phyloP scores from a whole-genome alignment of 2,113 vertebrate genomes.

The Nansenia antarctica region DNA sequence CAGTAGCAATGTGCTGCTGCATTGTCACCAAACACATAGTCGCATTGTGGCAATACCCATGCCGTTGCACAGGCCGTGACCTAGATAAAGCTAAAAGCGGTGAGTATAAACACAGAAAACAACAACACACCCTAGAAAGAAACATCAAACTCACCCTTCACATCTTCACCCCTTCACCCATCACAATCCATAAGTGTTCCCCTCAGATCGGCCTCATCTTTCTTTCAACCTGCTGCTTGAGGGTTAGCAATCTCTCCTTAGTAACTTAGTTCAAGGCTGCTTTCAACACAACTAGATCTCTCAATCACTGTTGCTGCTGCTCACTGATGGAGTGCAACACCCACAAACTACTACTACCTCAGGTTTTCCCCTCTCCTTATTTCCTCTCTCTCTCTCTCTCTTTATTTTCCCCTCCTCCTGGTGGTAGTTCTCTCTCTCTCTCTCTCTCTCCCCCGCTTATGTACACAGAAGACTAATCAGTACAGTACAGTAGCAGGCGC shows the following conservation, averaged over 20 bases:
- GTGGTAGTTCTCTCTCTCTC: neutral
- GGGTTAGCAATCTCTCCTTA: neutral
- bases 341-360: neutral
- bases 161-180: neutral
- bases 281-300: conserved; percentile 10
- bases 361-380: neutral
- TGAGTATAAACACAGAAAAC: no score
- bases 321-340: conserved; percentile 1
- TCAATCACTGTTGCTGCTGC: conserved; percentile 12
- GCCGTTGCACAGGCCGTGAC: no score
- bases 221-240: neutral
- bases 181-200: neutral
- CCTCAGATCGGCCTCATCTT: neutral
- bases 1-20: no score
- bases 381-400: neutral
- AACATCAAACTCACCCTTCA: conserved; percentile 19
- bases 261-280: no score
- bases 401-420: neutral
- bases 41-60: no score
- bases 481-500: neutral
- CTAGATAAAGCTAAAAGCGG: no score
- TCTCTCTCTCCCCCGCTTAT: neutral
- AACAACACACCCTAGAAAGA: no score
- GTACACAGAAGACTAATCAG: neutral
- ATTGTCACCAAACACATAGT: no score